Conservation (phyloP, 2,113 vertebrate species). For the Neodon shergylaensis region DNA sequence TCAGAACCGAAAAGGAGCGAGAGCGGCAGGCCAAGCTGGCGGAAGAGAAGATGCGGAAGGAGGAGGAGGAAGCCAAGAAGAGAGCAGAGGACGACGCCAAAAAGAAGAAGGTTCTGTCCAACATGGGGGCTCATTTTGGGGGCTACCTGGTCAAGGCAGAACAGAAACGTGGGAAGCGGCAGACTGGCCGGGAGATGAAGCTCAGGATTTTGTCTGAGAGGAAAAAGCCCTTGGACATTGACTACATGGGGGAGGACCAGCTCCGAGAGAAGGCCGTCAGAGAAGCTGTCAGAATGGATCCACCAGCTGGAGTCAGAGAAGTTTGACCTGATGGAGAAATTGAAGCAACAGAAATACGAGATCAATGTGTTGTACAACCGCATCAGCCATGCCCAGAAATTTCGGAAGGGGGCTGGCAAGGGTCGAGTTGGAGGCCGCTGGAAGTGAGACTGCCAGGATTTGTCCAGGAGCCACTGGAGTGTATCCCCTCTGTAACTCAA, state of each 20-base stretch:
- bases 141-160: slow-evolving; percentile 88
- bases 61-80: slow-evolving; percentile 86
- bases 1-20: slow-evolving; percentile 91
- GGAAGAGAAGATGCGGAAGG: slow-evolving; percentile 86
- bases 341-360: slow-evolving; percentile 94
- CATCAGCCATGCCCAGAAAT: slow-evolving; percentile 86
- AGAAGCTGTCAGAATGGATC: slow-evolving; percentile 93
- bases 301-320: slow-evolving; percentile 94
- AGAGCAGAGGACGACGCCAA: slow-evolving; percentile 85
- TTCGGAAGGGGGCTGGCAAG: slow-evolving; percentile 85
- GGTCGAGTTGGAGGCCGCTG: slow-evolving; percentile 85
- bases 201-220: slow-evolving; percentile 89
- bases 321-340: slow-evolving; percentile 91
- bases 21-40: slow-evolving; percentile 92
- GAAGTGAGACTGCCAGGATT: slow-evolving; percentile 72
- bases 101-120: slow-evolving; percentile 87
- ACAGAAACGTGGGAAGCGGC: slow-evolving; percentile 90
- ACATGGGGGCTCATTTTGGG: slow-evolving; percentile 86
- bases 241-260: slow-evolving; percentile 88
- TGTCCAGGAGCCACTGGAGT: accelerated
- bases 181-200: slow-evolving; percentile 92
- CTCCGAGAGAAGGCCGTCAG: slow-evolving; percentile 89
- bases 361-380: slow-evolving; percentile 86
- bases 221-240: slow-evolving; percentile 85
- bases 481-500: neutral